Conservation (phyloP, 2,888 invertebrate species). For the Phanerotoma sp. region DNA sequence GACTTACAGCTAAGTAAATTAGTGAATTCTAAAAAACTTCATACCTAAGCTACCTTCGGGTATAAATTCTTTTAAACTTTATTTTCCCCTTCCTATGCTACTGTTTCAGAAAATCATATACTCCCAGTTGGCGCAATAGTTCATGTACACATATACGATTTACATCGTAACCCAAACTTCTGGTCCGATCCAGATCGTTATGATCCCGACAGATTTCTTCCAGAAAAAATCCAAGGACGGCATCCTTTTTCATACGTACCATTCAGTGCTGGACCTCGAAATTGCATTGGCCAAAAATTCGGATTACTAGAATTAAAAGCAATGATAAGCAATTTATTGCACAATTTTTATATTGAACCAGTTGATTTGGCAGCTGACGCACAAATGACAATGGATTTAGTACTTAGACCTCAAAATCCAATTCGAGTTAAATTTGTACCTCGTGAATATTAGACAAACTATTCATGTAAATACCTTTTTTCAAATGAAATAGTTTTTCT, state of each 20-base stretch:
- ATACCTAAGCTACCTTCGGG: background rate
- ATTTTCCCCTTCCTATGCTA: background rate
- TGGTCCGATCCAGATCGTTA: slow-evolving; percentile 69
- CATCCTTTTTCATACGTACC: slow-evolving; percentile 69
- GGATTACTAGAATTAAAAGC: slow-evolving; percentile 47
- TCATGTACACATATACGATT: slow-evolving; percentile 64
- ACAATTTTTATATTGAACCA: slow-evolving; percentile 43
- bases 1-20: background rate
- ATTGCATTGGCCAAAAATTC: slow-evolving; percentile 64
- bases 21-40: background rate
- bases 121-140: slow-evolving; percentile 61
- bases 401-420: slow-evolving; percentile 35
- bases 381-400: slow-evolving; percentile 33
- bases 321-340: slow-evolving; percentile 36
- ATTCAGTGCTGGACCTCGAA: slow-evolving; percentile 69
- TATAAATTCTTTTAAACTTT: background rate
- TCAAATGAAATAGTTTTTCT: no score
- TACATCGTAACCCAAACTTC: slow-evolving; percentile 66
- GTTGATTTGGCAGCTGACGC: slow-evolving; percentile 39
- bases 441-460: no score
- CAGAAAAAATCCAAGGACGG: slow-evolving; percentile 57
- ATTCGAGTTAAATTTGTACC: slow-evolving; percentile 39
- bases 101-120: slow-evolving; percentile 55
- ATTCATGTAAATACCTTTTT: no score
- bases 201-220: slow-evolving; percentile 68